Base-by-base conservation (phyloP, 2,797 vertebrate species). In the Danio aesculapii region DNA sequence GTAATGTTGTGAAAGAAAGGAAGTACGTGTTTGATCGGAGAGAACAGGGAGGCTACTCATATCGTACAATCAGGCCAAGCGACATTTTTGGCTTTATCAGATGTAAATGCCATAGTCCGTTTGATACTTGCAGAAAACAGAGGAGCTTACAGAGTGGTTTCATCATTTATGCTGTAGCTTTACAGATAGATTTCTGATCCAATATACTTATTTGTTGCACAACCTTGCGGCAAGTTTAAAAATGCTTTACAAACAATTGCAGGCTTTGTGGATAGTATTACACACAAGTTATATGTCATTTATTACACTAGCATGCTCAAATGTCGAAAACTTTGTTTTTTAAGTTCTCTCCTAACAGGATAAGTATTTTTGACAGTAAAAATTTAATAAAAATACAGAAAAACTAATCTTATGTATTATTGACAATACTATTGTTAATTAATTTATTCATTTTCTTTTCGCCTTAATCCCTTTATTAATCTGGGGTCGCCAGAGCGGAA, bases 11-110 rank as follows among this genome's bases (percentile, higher is more conserved):
- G 75, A 77, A 90, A 91, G 39, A 44, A 57, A 86, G 86, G 83
- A 89, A 91, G 84, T 44, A 17, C 41, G 68, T 63, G 14, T 77
- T 58, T 68, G 55, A 50, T 59, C 39, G 9, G 43, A 6, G 41
- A 17, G 82, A 49, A 74, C 70, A 73, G 58, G 81, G 73, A 80
- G 63, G 86, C 85, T 91, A 84, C 86, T 81, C 86, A 87, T 83
- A 89, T 90, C 87, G 69, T 64, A 49, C 64, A 63, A 84, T 88
- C 75, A 79, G n/a, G 17, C 41, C 72, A 81, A 82, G 82, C 19
- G 6, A 87, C 84, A 87, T 86, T 86, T 89, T 88, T 88, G 50
- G 61, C 53, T 75, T 87, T 74, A 83, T 85, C 70, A 1, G 13
- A 77, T 52, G 53, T 43, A 73, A 63, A 59, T 0, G 0, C 4